Conservation (phyloP, 2,888 invertebrate genomes). For the Lysandra bellargus region DNA sequence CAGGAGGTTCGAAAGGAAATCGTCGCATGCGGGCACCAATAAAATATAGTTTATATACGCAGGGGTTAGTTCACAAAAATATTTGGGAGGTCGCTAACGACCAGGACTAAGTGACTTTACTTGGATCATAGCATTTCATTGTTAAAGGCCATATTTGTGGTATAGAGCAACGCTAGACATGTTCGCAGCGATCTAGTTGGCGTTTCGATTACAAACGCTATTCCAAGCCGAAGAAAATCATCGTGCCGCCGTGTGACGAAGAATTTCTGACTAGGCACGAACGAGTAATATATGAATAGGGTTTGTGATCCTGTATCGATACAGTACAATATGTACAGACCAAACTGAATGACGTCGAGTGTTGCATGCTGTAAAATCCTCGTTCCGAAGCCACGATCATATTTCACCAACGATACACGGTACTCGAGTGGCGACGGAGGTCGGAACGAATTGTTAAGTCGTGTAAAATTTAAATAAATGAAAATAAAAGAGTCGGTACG, state of each 20-base stretch:
- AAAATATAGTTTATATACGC: constrained; percentile 49
- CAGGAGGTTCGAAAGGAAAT: constrained; percentile 59
- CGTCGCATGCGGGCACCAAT: constrained; percentile 65
- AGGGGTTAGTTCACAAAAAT: constrained; percentile 61
- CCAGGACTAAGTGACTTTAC: constrained; percentile 48
- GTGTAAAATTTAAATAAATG: constrained; percentile 51
- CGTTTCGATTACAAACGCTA: constrained; percentile 35
- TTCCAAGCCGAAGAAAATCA: not conserved
- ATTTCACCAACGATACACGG: constrained; percentile 15
- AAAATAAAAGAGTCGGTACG: constrained; percentile 51
- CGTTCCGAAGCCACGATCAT: constrained; percentile 45
- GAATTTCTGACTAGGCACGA: not conserved
- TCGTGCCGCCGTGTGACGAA: not conserved
- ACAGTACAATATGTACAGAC: constrained; percentile 57
- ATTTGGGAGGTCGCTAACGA: constrained; percentile 65
- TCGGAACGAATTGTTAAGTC: constrained; percentile 45
- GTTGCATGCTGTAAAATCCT: constrained; percentile 55
- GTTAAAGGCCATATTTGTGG: constrained; percentile 41
- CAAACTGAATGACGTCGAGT: constrained; percentile 53
- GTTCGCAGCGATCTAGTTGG: constrained; percentile 47
- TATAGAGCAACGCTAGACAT: constrained; percentile 44
- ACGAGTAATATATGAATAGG: constrained; percentile 31
- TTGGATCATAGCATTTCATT: constrained; percentile 42
- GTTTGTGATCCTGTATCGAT: constrained; percentile 44
- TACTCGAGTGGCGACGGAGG: constrained; percentile 41